A percentile compares a stretch with the other conserved stretches of the same genome.
Conservation (phyloP, 2,888 invertebrate genomes). For the Tyria jacobaeae region DNA sequence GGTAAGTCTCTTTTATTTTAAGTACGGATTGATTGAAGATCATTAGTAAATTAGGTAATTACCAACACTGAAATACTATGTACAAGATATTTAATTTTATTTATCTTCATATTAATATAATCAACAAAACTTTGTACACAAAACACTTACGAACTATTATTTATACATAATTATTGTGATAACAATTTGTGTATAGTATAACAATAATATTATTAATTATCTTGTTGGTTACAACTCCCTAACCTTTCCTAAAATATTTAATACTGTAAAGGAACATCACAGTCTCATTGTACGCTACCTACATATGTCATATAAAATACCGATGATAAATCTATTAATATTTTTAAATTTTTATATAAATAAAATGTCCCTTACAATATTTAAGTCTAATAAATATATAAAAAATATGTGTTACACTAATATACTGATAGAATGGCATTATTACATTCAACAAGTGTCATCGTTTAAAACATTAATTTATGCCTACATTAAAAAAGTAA, state of each 20-base stretch:
- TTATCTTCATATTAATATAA: conserved; percentile 52
- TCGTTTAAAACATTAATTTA: too few relatives aligned
- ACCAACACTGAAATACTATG: neutral
- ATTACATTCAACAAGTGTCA: conserved; percentile 6
- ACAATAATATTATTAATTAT: conserved; percentile 10
- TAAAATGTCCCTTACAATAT: conserved; percentile 11
- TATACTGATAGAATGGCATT: conserved; percentile 3
- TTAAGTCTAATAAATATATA: conserved; percentile 4
- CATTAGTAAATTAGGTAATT: neutral
- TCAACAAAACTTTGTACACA: conserved; percentile 72
- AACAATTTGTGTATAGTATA: conserved; percentile 24
- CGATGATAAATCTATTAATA: conserved; percentile 1
- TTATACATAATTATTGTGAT: conserved; percentile 41
- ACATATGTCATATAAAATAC: conserved; percentile 14
- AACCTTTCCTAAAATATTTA: conserved; percentile 40
- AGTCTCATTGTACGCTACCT: conserved; percentile 63
- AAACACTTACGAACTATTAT: conserved; percentile 56
- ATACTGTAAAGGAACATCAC: conserved; percentile 81
- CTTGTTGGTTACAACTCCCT: conserved; percentile 6
- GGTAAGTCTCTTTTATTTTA: too few relatives aligned
- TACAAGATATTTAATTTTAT: conserved; percentile 39
- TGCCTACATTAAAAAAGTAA: too few relatives aligned
- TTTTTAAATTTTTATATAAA: neutral
- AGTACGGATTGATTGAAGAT: neutral
- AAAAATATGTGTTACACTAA: conserved; percentile 2